Conservation (phyloP, 2,797 vertebrate genomes). For the Ispidina lecontei region DNA sequence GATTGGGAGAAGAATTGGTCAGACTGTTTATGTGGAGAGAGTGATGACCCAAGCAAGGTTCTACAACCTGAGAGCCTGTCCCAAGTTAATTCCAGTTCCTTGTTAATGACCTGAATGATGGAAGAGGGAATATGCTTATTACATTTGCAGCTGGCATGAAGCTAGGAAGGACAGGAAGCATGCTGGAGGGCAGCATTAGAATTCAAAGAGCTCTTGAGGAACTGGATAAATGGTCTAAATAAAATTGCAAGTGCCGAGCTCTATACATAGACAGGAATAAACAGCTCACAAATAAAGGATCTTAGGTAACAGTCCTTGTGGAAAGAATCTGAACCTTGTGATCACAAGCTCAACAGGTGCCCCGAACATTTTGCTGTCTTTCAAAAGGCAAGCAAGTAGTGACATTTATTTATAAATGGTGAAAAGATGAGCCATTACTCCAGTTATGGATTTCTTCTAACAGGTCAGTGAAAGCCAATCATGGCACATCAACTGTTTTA, state of each 20-base stretch:
- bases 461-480: neutral
- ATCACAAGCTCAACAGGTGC: neutral
- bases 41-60: neutral
- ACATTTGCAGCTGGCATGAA: constrained; percentile 12
- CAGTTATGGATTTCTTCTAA: neutral
- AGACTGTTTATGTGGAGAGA: neutral
- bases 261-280: neutral
- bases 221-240: constrained; percentile 52
- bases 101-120: constrained; percentile 30
- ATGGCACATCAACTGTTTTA: neutral
- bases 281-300: constrained; percentile 23
- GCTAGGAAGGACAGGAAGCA: neutral
- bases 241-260: constrained; percentile 35
- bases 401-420: neutral
- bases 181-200: constrained; percentile 54
- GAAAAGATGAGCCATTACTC: neutral
- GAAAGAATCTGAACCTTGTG: neutral
- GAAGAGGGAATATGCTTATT: constrained; percentile 25
- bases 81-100: neutral
- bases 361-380: neutral
- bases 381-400: neutral
- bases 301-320: constrained; percentile 31
- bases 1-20: neutral
- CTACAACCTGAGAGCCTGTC: neutral
- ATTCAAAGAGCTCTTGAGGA: constrained; percentile 43